Percentiles rank a stretch among this genome's conserved stretches.
Conservation (phyloP, 2,888 invertebrate genomes). For the Macrophya alboannulata region DNA sequence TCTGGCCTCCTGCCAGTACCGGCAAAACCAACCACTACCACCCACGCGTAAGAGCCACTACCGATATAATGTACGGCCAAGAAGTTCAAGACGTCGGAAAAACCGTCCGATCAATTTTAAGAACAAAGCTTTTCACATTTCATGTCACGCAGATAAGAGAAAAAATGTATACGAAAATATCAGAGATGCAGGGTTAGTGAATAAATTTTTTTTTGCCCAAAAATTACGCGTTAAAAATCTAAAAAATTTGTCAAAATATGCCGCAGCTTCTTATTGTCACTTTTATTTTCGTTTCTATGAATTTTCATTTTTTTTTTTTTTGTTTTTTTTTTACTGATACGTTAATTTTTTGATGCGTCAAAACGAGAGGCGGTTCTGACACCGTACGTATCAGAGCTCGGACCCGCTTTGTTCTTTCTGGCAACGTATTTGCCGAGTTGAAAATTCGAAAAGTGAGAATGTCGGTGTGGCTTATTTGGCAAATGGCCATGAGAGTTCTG, state of each 20-base stretch:
- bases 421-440: too few species aligned
- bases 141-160: too few species aligned
- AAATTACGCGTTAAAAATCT: too few species aligned
- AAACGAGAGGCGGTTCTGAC: not conserved
- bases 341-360: not conserved
- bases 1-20: constrained; percentile 69
- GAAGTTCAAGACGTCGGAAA: not conserved
- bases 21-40: constrained; percentile 66
- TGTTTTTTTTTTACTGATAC: not conserved
- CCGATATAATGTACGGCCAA: constrained; percentile 12
- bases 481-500: constrained; percentile 6
- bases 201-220: too few species aligned
- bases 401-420: not conserved
- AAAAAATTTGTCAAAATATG: not conserved
- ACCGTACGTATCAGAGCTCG: too few species aligned
- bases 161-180: too few species aligned
- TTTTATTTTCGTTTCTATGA: not conserved
- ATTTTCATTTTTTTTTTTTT: not conserved
- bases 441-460: not conserved
- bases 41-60: constrained; percentile 43
- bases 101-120: not conserved
- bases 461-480: not conserved
- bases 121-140: constrained; percentile 16
- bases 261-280: too few species aligned
- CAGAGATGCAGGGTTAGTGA: too few species aligned